Base-by-base conservation (phyloP, 2,888 invertebrate genomes). In the Resseliella maxima region DNA sequence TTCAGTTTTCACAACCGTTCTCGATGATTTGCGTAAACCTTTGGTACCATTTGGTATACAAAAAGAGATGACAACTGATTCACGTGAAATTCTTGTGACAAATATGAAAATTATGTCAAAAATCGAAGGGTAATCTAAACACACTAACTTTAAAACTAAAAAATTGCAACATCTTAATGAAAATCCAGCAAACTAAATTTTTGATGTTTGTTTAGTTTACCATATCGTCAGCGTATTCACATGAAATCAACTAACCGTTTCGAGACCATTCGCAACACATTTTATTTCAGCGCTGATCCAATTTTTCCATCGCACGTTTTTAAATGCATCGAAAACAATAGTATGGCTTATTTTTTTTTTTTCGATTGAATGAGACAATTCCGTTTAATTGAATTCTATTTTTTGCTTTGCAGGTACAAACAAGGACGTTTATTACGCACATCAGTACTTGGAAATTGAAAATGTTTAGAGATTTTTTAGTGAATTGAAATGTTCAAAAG, bases 231-330 rank as follows among this genome's bases (percentile, higher is more conserved):
- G 0, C 89, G 89, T 41, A 89, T 91, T 45, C 89, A 88, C 1
- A 89, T 91, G 88, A 88, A 87, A 41, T 91, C 91, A 0, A 87
- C 88, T 2, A 90, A 90, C 85, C 89, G 89, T 36, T 90, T 90
- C 31, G 89, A 89, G 18, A 88, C 89, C 86, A 87, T 90, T 3
- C 88, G 89, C 85, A 89, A 89, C 3, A 90, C 89, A 1, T 90
- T 90, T 87, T 90, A 89, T 50, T 91, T 89, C 31, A 90, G 89
- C 86, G 88, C 89, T 87, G 90, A 91, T 45, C 90, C 90, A 87
- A 89, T 91, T 86, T 90, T 89, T 86, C 91, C 91, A 2, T 88
- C 90, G 0, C 89, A 89, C 38, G 87, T 90, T 87, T 88, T 89
- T 21, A 88, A 89, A 85, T 88, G 89, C 86, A 89, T 87, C 88